phyloP scores from a whole-genome alignment of 2,113 vertebrate species.

The Ellobius talpinus region DNA sequence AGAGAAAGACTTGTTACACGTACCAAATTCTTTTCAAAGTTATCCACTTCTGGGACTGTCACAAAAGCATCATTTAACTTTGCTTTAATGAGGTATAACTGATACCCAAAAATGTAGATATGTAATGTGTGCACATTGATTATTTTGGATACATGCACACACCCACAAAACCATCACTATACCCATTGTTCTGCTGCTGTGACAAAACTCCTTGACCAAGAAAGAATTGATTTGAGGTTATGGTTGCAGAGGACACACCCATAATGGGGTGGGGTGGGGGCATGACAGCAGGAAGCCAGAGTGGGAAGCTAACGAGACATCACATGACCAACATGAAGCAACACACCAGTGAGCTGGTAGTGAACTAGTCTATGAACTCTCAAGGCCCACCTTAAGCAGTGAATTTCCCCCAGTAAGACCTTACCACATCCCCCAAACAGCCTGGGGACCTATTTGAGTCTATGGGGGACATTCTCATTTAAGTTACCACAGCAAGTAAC shows the following conservation, averaged over 20 bases:
- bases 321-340: neutral
- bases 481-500: neutral
- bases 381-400: neutral
- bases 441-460: neutral
- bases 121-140: neutral
- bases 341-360: neutral
- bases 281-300: neutral
- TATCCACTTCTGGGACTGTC: neutral
- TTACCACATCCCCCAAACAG: neutral
- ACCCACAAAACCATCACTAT: neutral
- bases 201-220: neutral
- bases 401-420: neutral
- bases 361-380: neutral
- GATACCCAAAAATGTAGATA: neutral
- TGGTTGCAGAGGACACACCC: neutral
- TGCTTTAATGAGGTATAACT: neutral
- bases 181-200: neutral
- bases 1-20: neutral
- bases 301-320: neutral
- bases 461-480: neutral
- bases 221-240: neutral
- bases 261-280: neutral
- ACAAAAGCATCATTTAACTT: neutral
- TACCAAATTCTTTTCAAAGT: neutral
- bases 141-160: neutral